phyloP scores from a whole-genome alignment of 2,797 vertebrate species.

The Sebastes vulpes region DNA sequence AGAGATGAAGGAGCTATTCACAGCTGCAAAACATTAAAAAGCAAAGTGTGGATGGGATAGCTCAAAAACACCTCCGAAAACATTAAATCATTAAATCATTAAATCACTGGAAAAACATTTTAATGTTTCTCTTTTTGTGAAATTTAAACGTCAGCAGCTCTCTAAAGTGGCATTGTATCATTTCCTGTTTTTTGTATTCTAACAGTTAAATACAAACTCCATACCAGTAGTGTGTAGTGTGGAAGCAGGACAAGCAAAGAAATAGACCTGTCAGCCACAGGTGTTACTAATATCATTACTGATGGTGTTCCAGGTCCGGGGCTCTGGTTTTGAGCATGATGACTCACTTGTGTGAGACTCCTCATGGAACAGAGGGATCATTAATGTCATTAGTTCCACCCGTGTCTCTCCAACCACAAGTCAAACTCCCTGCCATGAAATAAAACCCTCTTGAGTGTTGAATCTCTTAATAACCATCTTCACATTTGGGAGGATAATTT shows the following conservation, averaged over 20 bases:
- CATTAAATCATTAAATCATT: background rate
- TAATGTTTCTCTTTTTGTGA: background rate
- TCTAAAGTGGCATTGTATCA: background rate
- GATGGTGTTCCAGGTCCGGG: background rate
- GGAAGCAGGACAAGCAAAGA: background rate
- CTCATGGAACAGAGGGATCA: conserved; percentile 21
- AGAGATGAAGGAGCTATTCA: background rate
- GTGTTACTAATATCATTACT: background rate
- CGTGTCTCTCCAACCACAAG: background rate
- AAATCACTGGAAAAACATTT: background rate
- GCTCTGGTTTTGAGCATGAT: background rate
- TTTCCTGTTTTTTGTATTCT: background rate
- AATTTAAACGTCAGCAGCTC: background rate
- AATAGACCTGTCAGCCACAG: background rate
- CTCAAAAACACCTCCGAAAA: conserved; percentile 1
- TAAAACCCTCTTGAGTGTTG: background rate
- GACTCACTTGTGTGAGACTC: conserved; percentile 27
- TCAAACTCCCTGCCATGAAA: background rate
- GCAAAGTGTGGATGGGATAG: background rate
- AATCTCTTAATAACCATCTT: background rate
- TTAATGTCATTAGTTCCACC: conserved; percentile 40
- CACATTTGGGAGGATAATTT: background rate
- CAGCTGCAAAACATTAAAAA: conserved; percentile 37
- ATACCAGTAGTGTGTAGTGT: background rate
- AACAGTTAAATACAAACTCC: background rate